Conservation (phyloP, 1,140 invertebrate genomes). For the Agrypnia vestita region DNA sequence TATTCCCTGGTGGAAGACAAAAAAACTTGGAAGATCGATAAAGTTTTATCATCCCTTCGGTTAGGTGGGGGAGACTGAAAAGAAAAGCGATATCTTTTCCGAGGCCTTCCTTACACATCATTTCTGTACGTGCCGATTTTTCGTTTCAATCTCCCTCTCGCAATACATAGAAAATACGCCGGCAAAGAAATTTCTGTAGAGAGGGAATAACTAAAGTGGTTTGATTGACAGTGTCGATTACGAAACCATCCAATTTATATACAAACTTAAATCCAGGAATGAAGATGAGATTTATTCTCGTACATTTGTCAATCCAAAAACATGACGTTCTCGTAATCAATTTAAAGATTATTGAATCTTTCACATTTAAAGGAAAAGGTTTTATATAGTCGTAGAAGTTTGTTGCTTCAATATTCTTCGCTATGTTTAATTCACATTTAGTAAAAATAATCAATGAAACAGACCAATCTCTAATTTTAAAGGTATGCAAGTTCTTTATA, state of each 20-base stretch:
- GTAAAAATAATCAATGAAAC: too few species aligned
- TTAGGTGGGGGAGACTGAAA: conserved; percentile 17
- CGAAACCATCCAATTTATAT: not conserved
- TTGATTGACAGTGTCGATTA: conserved; percentile 17
- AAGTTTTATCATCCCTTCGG: conserved; percentile 31
- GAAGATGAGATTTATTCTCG: not conserved
- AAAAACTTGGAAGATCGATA: conserved; percentile 28
- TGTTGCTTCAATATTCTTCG: too few species aligned
- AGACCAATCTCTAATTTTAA: too few species aligned
- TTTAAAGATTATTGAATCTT: too few species aligned
- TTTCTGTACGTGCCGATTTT: conserved; percentile 35
- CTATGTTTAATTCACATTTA: too few species aligned
- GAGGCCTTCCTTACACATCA: conserved; percentile 6
- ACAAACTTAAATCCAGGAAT: not conserved
- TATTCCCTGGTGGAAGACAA: too few species aligned
- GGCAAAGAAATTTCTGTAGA: not conserved
- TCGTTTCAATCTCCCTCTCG: conserved; percentile 18
- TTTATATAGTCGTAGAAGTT: too few species aligned
- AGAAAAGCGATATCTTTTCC: conserved; percentile 26
- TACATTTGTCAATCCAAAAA: not conserved
- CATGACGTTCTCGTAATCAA: not conserved
- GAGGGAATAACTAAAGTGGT: conserved; percentile 2
- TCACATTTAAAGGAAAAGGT: too few species aligned
- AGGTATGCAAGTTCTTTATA: too few species aligned
- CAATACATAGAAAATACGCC: not conserved